These are phyloP conservation scores for Eufriesea mexicana DNA, from an alignment of 1,140 invertebrate genomes.

Conservation along the genomic window DNA sequence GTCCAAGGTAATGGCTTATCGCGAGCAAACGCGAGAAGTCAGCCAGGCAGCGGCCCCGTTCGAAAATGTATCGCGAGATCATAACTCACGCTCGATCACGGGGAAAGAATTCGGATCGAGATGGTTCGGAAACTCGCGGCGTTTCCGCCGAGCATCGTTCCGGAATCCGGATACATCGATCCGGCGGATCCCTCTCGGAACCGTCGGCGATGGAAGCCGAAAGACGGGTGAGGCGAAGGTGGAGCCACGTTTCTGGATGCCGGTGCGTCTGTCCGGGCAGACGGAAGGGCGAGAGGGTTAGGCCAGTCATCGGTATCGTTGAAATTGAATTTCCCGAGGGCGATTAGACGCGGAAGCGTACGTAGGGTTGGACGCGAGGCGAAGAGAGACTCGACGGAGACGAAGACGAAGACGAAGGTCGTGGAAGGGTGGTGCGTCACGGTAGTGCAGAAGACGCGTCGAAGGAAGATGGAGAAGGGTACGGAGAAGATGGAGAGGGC, in stretches of 20 bases:
- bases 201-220: constrained; percentile 17
- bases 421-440: background rate
- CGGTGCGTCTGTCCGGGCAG: constrained; percentile 44
- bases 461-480: background rate
- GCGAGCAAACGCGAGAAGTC: background rate
- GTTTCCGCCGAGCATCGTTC: background rate
- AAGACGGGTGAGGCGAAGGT: constrained; percentile 16
- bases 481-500: background rate
- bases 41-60: background rate
- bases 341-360: constrained; percentile 54
- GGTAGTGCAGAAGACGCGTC: background rate
- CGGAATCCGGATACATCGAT: constrained; percentile 56
- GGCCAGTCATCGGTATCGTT: constrained; percentile 57
- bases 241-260: constrained; percentile 44
- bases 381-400: background rate
- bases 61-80: constrained; percentile 7
- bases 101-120: constrained; percentile 41
- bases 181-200: constrained; percentile 14
- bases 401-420: background rate
- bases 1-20: constrained; percentile 26
- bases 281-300: constrained; percentile 20
- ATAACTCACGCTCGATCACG: constrained; percentile 28
- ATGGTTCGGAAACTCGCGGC: background rate
- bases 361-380: constrained; percentile 18
- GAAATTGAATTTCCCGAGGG: constrained; percentile 67